These are phyloP conservation scores for Myiopsitta monachus DNA, from an alignment of 2,113 vertebrate species.

Conservation along the genomic window DNA sequence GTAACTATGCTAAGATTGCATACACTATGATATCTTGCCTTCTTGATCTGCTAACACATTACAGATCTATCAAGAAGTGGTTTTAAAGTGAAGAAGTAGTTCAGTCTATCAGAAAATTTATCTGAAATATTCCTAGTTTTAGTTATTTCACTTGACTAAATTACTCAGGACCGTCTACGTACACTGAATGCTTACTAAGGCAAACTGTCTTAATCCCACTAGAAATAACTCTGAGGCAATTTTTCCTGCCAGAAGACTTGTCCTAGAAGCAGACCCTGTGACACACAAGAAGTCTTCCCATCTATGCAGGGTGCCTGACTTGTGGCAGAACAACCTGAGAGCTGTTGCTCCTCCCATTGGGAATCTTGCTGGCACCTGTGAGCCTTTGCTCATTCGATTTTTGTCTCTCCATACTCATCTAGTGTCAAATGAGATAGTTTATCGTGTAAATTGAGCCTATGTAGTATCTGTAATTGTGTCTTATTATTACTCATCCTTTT, in stretches of 20 bases:
- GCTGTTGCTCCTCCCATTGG: fast-evolving
- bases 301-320: not conserved
- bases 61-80: not conserved
- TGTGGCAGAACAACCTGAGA: not conserved
- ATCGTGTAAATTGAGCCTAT: not conserved
- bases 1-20: not conserved
- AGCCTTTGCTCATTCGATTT: not conserved
- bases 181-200: not conserved
- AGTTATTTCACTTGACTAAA: not conserved
- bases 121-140: not conserved
- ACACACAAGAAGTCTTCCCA: not conserved
- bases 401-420: not conserved
- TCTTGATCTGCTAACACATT: not conserved
- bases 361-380: not conserved
- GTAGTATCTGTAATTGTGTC: not conserved
- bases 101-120: not conserved
- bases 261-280: not conserved
- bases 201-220: not conserved
- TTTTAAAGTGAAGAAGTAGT: not conserved
- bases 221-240: not conserved
- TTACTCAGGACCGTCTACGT: not conserved
- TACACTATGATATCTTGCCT: not conserved
- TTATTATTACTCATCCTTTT: not conserved
- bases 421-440: not conserved
- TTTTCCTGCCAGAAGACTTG: not conserved